Base-by-base conservation (phyloP, 2,888 invertebrate species). In the Rugalucina vietnamica region DNA sequence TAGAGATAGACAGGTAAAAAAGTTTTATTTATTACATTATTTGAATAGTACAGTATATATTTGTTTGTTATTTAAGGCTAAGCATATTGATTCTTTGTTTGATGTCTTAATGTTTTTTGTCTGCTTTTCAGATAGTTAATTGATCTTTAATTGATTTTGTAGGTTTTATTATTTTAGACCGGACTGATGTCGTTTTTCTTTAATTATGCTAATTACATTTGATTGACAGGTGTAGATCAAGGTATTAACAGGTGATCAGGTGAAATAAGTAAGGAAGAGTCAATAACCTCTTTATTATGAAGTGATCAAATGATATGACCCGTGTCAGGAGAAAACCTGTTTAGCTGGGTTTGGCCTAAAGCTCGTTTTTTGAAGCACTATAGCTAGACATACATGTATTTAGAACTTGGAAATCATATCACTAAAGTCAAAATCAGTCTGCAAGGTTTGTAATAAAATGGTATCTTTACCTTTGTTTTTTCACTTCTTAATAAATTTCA, bases 301-400 rank as follows among this genome's bases (percentile, higher is more conserved):
- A 79, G 80, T 79, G 81, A 69, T 57, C 72, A 79, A 76, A 77
- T 76, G 79, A 82, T 65, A 12, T 57, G 29, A 57, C 18, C 65
- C n/a, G n/a, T n/a, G n/a, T n/a, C n/a, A n/a, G n/a, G n/a, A n/a
- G n/a, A n/a, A n/a, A n/a, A n/a, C n/a, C n/a, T n/a, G n/a, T n/a
- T n/a, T n/a, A n/a, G n/a, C n/a, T n/a, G n/a, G n/a, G n/a, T n/a
- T n/a, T n/a, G n/a, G n/a, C n/a, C n/a, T n/a, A n/a, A n/a, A n/a
- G n/a, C n/a, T n/a, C n/a, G n/a, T n/a, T n/a, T n/a, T n/a, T n/a
- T n/a, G n/a, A n/a, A n/a, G n/a, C n/a, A n/a, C n/a, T n/a, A n/a
- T n/a, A n/a, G n/a, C n/a, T n/a, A n/a, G n/a, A n/a, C n/a, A n/a
- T n/a, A n/a, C n/a, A n/a, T n/a, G n/a, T n/a, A n/a, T n/a, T n/a